Percentiles rank a stretch among this genome's conserved stretches.
These are phyloP conservation scores for Leptosomus discolor DNA, from an alignment of 2,113 vertebrate genomes.

Conservation along the genomic window DNA sequence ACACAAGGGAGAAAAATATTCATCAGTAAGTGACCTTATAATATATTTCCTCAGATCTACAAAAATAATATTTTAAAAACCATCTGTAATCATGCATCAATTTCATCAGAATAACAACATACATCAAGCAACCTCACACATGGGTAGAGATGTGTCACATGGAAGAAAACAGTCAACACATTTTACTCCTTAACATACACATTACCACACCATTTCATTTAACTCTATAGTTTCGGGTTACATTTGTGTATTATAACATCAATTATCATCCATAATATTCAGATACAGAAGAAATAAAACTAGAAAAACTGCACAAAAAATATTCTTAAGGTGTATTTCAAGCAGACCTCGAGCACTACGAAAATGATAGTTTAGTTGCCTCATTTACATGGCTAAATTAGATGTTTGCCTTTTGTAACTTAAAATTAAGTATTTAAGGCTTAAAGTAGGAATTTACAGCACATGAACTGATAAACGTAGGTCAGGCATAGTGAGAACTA, in stretches of 20 bases:
- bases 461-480: neutral
- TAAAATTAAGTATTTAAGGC: neutral
- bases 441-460: neutral
- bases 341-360: accelerated
- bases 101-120: neutral
- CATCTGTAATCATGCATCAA: neutral
- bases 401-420: neutral
- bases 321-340: neutral
- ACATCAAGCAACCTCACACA: neutral
- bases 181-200: neutral
- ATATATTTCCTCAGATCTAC: neutral
- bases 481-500: conserved; percentile 4
- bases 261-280: neutral
- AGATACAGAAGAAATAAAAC: neutral
- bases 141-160: neutral
- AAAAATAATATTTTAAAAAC: neutral
- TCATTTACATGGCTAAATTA: neutral
- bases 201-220: neutral
- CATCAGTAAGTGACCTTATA: neutral
- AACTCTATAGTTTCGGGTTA: neutral
- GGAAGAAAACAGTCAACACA: neutral
- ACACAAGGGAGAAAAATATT: neutral
- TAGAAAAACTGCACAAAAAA: neutral
- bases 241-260: neutral
- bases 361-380: neutral